Conservation (phyloP, 2,797 vertebrate genomes). For the Eospalax fontanierii region DNA sequence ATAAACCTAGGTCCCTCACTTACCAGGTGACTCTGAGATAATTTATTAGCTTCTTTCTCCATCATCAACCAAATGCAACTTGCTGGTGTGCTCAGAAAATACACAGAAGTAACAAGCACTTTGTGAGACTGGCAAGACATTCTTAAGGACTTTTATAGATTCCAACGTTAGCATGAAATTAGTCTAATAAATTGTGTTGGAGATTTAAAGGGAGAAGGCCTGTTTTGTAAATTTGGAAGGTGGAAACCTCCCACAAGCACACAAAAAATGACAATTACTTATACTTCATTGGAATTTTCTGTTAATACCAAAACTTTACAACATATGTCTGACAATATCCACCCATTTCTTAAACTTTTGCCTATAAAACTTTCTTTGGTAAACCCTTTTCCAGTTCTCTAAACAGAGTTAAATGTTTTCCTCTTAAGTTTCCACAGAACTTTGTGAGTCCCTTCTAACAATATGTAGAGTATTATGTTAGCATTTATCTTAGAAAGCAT, state of each 20-base stretch:
- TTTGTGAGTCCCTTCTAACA: neutral
- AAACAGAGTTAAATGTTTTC: neutral
- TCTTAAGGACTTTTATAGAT: neutral
- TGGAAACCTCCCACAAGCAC: neutral
- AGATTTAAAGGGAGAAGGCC: constrained; percentile 16
- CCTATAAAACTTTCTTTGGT: neutral
- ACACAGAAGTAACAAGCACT: neutral
- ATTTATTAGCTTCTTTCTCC: neutral
- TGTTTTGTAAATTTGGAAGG: neutral
- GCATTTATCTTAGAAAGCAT: neutral
- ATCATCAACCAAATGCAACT: neutral
- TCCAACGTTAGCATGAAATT: neutral
- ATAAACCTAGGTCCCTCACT: neutral
- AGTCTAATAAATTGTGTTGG: neutral
- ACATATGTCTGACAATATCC: neutral
- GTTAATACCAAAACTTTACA: constrained; percentile 9
- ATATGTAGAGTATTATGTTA: neutral
- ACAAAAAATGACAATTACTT: neutral
- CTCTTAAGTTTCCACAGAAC: neutral
- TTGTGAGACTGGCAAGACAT: neutral
- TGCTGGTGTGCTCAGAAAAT: neutral
- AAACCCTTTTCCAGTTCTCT: neutral
- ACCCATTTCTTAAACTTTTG: neutral
- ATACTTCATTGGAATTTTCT: neutral
- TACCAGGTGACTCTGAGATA: neutral